Base-by-base conservation (phyloP, 2,797 vertebrate genomes). In the Parambassis ranga region DNA sequence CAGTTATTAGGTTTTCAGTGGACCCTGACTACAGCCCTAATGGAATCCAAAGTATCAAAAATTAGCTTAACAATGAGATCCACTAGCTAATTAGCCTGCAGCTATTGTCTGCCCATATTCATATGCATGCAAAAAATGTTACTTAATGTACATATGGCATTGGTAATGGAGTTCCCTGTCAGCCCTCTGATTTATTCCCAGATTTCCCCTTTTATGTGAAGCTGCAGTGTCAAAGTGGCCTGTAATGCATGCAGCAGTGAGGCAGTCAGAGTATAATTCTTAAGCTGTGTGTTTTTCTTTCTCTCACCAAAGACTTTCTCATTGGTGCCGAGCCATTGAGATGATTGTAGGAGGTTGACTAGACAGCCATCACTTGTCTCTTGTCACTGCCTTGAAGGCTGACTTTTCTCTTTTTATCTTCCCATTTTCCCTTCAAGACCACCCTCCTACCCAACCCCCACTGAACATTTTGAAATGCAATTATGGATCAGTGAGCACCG, bases 401-500 rank as follows among this genome's bases (percentile, higher is more conserved):
- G 70, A 66, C 38, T 69, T 76, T 64, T 49, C 42, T 66, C 49
- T 49, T 71, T 82, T 72, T 74, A 65, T 81, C 74, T 75, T 26
- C 49, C 30, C 10, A 1, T 50, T 66, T 63, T 59, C 63, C 60
- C 48, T 38, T 26, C 14, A 14, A 35, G 49, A 50, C 58, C 59
- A 65, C 48, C 65, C 56, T 46, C 50, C 56, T n/a, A 2, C 67
- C 65, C 80, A 43, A 22, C 64, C 65, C 71, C 77, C 60, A 57
- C 60, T 30, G 51, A 89, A 89, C 91, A 89, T 90, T 91, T 92
- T 92, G 84, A 92, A 91, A 93, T 86, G 89, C 90, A 92, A 92
- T 93, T 92, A 92, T 91, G 90, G 90, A 91, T 91, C 90, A 90
- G 90, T 90, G 91, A 91, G 88, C 90, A 87, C 84, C 81, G 39